Evolutionary conservation across 2,797 vertebrate genomes (phyloP), one percentile per base, ranked within the genome.

Genomic region (Spatula versicolor): DNA sequence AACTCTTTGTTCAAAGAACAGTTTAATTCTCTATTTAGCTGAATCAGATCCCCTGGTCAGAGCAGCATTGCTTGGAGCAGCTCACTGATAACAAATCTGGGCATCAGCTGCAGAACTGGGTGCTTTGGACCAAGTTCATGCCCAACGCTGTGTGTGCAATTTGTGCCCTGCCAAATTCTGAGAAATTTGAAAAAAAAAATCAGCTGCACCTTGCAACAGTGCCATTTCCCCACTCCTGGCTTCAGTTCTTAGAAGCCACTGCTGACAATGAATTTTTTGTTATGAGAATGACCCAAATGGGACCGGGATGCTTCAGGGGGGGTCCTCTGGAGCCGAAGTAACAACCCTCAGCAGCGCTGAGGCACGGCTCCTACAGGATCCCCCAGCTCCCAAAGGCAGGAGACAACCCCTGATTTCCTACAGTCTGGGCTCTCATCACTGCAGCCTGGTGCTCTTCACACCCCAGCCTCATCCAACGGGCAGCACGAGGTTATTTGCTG

Each of bases 31-130:
- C 62, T 35, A 31, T 10, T 12, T 13, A 45, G 72, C 45, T 3
- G 11, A 52, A 75, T 28, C 11, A 31, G 45, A 7, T 30, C 26
- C 33, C 43, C 69, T 31, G 30, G 16, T 39, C 39, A 12, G 63
- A 76, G 68, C 67, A 67, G 62, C 1, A 5, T 48, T 12, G 5
- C 41, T 23, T 35, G 60, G 82, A 50, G 68, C 22, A 15, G 33
- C 50, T 69, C 2, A 0, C 39, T 0, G 11, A 5, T 23, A 19
- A 63, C 13, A 45, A 91, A 39, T 23, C n/a, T 4, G 0, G 35
- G 11, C 13, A 4, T 0, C 1, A 2, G 20, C 21, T 3, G 21
- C 67, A 25, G 7, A 4, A n/a, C 9, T 7, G 77, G 43, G 21
- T 31, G 33, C 71, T 72, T 59, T 11, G 12, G 21, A 5, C 22